These are phyloP conservation scores for Monochamus alternatus DNA, from an alignment of 2,888 invertebrate genomes.

Conservation along the genomic window DNA sequence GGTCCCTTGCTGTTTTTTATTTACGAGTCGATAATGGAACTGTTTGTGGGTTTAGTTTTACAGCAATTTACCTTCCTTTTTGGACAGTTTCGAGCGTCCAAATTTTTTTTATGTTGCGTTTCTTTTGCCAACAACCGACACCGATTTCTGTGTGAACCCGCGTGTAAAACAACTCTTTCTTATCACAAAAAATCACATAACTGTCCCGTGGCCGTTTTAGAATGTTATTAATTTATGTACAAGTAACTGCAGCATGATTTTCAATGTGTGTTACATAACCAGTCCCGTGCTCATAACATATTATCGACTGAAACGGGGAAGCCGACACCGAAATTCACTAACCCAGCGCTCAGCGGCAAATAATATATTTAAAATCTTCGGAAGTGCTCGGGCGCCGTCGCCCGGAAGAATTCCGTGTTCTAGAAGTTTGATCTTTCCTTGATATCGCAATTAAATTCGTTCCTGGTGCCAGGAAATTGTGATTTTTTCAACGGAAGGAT, in stretches of 20 bases:
- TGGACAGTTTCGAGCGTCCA: conserved; percentile 2
- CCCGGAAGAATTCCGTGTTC: background rate
- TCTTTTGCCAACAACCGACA: conserved; percentile 16
- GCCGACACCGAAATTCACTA: conserved; percentile 53
- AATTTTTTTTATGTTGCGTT: conserved; percentile 10
- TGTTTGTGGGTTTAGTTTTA: conserved; percentile 19
- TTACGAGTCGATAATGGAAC: conserved; percentile 21
- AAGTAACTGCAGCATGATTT: conserved; percentile 44
- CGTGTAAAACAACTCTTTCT: conserved; percentile 45
- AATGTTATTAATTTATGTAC: conserved; percentile 30
- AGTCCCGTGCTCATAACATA: conserved; percentile 55
- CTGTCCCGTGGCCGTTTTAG: conserved; percentile 32
- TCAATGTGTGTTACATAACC: conserved; percentile 48
- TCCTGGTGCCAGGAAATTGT: background rate
- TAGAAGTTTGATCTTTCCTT: conserved; percentile 20
- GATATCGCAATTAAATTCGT: background rate
- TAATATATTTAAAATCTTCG: conserved; percentile 56
- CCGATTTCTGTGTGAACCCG: conserved; percentile 41
- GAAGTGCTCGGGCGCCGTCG: conserved; percentile 44
- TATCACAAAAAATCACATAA: conserved; percentile 53
- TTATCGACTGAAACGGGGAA: conserved; percentile 61
- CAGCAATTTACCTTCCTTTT: conserved; percentile 17
- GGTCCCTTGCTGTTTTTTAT: conserved; percentile 14
- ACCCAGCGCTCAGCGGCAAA: conserved; percentile 48
- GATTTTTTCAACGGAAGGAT: background rate